Evolutionary conservation across 1,140 invertebrate genomes (phyloP).

Genomic region (Bombyx mori): ASM3026992v2 NC_085121.1:4508501-4509000

Average conservation of each 20-base stretch:
- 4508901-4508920: background rate
- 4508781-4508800: slow-evolving; percentile 16
- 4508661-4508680: too few relatives aligned
- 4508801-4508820: slow-evolving; percentile 10
- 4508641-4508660: background rate
- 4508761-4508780: slow-evolving; percentile 19
- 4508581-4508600: background rate
- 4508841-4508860: background rate
- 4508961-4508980: too few relatives aligned
- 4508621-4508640: background rate
- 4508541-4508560: too few relatives aligned
- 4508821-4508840: background rate
- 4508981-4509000: too few relatives aligned
- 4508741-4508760: slow-evolving; percentile 17
- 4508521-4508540: background rate
- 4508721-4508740: background rate
- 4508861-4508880: background rate
- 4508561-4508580: background rate
- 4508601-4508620: background rate
- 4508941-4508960: too few relatives aligned
- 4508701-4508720: slow-evolving; percentile 1
- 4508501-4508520: background rate
- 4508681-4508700: background rate
- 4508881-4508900: background rate
- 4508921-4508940: too few relatives aligned